phyloP scores from a whole-genome alignment of 2,888 invertebrate genomes.

The Trichopria drosophilae region DNA sequence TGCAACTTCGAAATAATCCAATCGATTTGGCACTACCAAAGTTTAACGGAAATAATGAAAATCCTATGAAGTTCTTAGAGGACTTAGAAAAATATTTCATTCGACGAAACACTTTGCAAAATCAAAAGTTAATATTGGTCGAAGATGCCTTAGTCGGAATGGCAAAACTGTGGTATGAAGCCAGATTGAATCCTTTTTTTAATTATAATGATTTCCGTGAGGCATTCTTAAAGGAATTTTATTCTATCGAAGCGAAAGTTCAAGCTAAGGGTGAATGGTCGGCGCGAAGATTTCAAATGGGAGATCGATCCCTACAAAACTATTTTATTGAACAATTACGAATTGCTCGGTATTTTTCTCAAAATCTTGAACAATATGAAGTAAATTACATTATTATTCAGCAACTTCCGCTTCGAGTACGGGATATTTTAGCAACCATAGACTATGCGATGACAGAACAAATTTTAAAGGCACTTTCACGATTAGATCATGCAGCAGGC shows the following conservation, averaged over 20 bases:
- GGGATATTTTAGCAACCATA: not conserved
- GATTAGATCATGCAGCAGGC: too few species aligned
- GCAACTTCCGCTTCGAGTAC: conserved; percentile 4
- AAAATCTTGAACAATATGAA: too few species aligned
- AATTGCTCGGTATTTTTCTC: not conserved
- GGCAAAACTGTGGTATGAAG: conserved; percentile 1
- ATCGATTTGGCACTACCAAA: too few species aligned
- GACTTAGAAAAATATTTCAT: conserved; percentile 1
- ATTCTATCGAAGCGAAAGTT: not conserved
- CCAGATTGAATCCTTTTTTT: not conserved
- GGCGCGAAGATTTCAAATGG: not conserved
- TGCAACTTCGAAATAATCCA: too few species aligned
- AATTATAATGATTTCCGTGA: not conserved
- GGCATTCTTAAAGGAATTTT: not conserved
- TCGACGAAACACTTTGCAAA: not conserved
- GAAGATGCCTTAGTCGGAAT: not conserved
- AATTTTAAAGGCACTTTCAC: not conserved
- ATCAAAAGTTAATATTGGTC: not conserved
- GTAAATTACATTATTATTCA: conserved; percentile 12
- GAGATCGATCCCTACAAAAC: not conserved
- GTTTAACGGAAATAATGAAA: too few species aligned
- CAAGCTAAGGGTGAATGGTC: not conserved
- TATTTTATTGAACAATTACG: not conserved
- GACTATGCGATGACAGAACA: not conserved
- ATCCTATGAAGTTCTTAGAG: not conserved